phyloP scores from a whole-genome alignment of 2,797 vertebrate genomes.

The Gephyroberyx darwinii region DNA sequence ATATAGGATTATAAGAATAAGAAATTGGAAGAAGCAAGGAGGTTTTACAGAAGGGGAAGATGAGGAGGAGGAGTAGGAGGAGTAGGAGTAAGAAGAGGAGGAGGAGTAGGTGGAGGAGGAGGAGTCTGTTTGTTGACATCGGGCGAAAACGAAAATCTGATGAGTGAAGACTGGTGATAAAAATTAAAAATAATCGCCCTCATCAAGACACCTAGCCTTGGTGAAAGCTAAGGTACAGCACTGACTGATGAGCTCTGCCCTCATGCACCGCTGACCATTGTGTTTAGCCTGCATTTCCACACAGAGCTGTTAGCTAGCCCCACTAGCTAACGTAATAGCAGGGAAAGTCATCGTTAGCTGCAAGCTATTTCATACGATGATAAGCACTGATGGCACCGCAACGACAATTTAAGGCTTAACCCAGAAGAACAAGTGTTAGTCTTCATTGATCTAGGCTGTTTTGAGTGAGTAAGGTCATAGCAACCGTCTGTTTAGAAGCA shows the following conservation, averaged over 20 bases:
- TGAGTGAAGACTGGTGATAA: constrained; percentile 65
- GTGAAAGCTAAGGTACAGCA: constrained; percentile 67
- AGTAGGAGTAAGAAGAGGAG: background rate
- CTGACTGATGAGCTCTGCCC: background rate
- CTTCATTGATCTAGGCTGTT: background rate
- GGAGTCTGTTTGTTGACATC: constrained; percentile 86
- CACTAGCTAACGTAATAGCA: constrained; percentile 55
- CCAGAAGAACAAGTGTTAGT: constrained; percentile 31
- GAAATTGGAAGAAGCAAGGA: too few relatives aligned
- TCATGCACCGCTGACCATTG: constrained; percentile 39
- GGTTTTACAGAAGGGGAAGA: constrained; percentile 1
- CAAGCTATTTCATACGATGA: constrained; percentile 58
- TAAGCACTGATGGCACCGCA: constrained; percentile 33
- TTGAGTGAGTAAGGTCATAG: background rate
- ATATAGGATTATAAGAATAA: background rate
- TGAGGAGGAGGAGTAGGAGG: background rate
- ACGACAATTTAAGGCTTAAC: constrained; percentile 19
- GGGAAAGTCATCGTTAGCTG: constrained; percentile 75
- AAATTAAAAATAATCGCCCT: constrained; percentile 36
- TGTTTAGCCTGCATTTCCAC: background rate
- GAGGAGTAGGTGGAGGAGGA: constrained; percentile 63
- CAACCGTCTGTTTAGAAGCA: background rate
- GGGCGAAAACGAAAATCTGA: constrained; percentile 74
- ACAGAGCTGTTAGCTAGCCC: constrained; percentile 52
- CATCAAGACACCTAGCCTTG: constrained; percentile 50